Evolutionary conservation across 2,888 invertebrate species (phyloP).

Genomic region (Chelonus formosanus): DNA sequence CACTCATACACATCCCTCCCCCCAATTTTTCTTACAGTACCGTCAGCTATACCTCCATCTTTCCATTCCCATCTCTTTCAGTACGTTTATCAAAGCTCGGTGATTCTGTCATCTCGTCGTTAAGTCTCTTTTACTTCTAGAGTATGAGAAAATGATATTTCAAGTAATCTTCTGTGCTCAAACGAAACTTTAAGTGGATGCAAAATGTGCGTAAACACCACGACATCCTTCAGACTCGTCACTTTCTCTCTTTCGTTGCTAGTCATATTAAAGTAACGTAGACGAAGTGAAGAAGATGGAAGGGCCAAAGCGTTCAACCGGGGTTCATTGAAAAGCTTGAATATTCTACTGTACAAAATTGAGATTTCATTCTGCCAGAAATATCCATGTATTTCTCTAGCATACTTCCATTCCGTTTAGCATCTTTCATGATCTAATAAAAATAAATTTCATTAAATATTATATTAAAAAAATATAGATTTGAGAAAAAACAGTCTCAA

Average conservation of each 20-base stretch:
- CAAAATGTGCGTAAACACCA: conserved; percentile 44
- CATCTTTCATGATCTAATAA: conserved; percentile 7
- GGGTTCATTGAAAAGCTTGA: conserved; percentile 9
- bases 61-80: conserved; percentile 25
- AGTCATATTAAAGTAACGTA: not conserved
- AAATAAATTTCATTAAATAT: conserved; percentile 13
- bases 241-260: not conserved
- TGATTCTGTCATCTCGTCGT: conserved; percentile 1
- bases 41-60: not conserved
- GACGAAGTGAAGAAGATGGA: not conserved
- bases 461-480: too few species aligned
- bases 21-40: conserved; percentile 14
- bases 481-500: too few species aligned
- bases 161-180: conserved; percentile 52
- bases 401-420: conserved; percentile 4
- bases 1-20: not conserved
- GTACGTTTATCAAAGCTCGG: conserved; percentile 14
- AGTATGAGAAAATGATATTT: conserved; percentile 51
- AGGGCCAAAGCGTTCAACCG: not conserved
- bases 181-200: conserved; percentile 54
- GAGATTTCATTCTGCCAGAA: conserved; percentile 14
- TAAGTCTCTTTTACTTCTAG: conserved; percentile 18
- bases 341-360: conserved; percentile 21
- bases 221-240: conserved; percentile 16
- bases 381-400: conserved; percentile 3